Evolutionary conservation across 2,888 invertebrate species (phyloP), one percentile per base, ranked within the genome.

Genomic region (Drosophila buzzatii): DNA sequence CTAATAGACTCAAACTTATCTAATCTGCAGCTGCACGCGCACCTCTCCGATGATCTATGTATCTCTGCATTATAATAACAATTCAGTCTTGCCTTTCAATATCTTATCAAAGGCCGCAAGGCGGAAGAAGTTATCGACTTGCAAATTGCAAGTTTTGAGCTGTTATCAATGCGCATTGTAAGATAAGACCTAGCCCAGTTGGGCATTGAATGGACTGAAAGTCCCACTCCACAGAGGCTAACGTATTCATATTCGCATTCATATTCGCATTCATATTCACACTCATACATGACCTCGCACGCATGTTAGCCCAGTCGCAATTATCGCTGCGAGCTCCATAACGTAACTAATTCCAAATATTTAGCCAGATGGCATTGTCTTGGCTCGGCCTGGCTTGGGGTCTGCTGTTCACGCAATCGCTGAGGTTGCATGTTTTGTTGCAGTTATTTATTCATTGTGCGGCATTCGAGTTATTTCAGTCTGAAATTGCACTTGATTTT

Each of bases 381-480:
- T 64, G 42, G 18, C 14, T 18, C 14, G 41, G 27, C 3, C 33
- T 12, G 2, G 41, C 41, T 42, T 14, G 39, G 49, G 31, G 37
- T 57, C 53, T 59, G 68, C 56, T 81, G 73, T 83, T 86, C 86
- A 86, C 74, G 86, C 84, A 86, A 81, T 82, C 74, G 63, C 59
- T 59, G 71, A 69, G 70, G 76, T 89, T 85, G 84, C 84, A 85
- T 85, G 84, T 70, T 83, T 83, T 61, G 53, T 62, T 62, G 82
- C 75, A 85, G 80, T 85, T 77, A 65, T 60, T 73, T 85, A 74
- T 84, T 75, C 86, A 85, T 73, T 85, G 89, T 81, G 81, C 63
- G 86, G 86, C 81, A 86, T 79, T 72, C 71, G 69, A 76, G 84
- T 12, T 51, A 84, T 85, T 76, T 70, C 70, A 75, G 87, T 49